Percentiles rank a stretch among this genome's conserved stretches.
Evolutionary conservation across 2,113 vertebrate species (phyloP).

Genomic region (Propithecus coquereli): DNA sequence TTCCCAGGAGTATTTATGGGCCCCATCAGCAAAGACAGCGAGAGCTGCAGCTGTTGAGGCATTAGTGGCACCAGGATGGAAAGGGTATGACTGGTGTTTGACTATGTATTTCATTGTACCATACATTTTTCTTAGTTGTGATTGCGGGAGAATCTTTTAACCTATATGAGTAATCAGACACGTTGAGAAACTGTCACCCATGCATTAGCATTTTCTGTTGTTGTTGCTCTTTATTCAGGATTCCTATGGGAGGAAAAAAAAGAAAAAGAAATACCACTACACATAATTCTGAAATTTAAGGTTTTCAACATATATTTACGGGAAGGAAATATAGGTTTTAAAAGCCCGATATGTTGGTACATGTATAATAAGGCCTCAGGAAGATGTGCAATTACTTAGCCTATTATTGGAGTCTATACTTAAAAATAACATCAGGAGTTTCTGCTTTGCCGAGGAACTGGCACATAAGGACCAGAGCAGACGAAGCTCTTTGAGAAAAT

Average conservation of each 20-base stretch:
- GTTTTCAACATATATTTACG: slow-evolving; percentile 40
- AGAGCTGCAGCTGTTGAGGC: slow-evolving; percentile 28
- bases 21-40: neutral
- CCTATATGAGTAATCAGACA: slow-evolving; percentile 5
- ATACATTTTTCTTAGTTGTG: neutral
- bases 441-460: neutral
- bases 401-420: slow-evolving; percentile 53
- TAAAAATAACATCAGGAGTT: slow-evolving; percentile 36
- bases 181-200: neutral
- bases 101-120: neutral
- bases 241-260: neutral
- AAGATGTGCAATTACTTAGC: slow-evolving; percentile 47
- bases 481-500: slow-evolving; percentile 48
- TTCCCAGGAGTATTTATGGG: slow-evolving; percentile 17
- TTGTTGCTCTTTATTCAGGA: neutral
- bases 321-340: slow-evolving; percentile 28
- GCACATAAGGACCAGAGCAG: neutral
- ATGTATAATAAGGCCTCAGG: neutral
- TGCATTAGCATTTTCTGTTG: neutral
- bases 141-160: neutral
- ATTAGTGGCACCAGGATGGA: neutral
- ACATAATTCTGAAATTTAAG: slow-evolving; percentile 36
- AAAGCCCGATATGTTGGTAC: slow-evolving; percentile 17
- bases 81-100: slow-evolving; percentile 47
- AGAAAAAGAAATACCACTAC: neutral